These are phyloP conservation scores for Malacoctenus gilli DNA, from an alignment of 2,797 vertebrate species.

Conservation along the genomic window DNA sequence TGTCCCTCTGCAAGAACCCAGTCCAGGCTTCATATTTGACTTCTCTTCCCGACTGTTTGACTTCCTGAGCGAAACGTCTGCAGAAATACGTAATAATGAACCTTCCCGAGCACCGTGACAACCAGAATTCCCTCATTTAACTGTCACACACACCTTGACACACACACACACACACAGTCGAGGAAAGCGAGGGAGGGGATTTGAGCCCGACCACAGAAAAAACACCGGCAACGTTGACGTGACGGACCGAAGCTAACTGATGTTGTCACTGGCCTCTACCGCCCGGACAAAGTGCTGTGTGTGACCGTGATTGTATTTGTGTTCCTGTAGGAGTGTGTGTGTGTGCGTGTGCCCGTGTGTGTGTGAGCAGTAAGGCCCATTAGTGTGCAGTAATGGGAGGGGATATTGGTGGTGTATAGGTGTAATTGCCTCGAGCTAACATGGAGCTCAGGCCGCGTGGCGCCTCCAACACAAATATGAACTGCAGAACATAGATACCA, in stretches of 20 bases:
- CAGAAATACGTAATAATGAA: conserved; percentile 21
- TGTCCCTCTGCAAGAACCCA: neutral
- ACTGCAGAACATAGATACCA: conserved; percentile 73
- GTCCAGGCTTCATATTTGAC: neutral
- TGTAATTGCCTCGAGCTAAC: conserved; percentile 78
- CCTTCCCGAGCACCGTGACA: conserved; percentile 40
- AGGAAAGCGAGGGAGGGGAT: conserved; percentile 42
- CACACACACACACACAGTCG: conserved; percentile 27
- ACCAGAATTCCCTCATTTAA: conserved; percentile 51
- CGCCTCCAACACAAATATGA: conserved; percentile 80
- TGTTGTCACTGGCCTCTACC: conserved; percentile 70
- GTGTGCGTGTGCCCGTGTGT: conserved; percentile 38
- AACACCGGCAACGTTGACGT: conserved; percentile 59
- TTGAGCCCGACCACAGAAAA: conserved; percentile 58
- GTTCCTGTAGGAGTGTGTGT: conserved; percentile 26
- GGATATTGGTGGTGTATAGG: conserved; percentile 79
- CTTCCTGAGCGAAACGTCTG: conserved; percentile 28
- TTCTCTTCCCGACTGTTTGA: neutral
- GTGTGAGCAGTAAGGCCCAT: conserved; percentile 64
- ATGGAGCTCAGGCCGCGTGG: conserved; percentile 71
- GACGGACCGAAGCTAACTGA: conserved; percentile 72
- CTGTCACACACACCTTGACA: conserved; percentile 4
- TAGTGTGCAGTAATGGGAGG: conserved; percentile 76
- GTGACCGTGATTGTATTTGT: conserved; percentile 62
- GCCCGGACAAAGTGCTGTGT: conserved; percentile 66